Conservation (phyloP, 2,888 invertebrate genomes). For the Autographa pulchrina region DNA sequence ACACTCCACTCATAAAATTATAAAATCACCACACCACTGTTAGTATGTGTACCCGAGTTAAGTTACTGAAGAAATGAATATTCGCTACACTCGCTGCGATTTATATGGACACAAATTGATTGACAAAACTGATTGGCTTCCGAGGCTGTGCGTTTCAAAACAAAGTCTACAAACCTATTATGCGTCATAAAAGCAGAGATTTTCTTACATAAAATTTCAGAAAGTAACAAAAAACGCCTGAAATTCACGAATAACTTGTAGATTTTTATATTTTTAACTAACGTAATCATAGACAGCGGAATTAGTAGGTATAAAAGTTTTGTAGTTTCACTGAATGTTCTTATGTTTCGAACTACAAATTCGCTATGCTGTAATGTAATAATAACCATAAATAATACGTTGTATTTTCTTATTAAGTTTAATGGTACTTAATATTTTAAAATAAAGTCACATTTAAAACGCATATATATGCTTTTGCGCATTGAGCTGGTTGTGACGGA, state of each 20-base stretch:
- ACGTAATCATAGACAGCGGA: constrained; percentile 5
- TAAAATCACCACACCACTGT: constrained; percentile 59
- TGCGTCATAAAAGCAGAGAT: constrained; percentile 25
- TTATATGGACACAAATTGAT: constrained; percentile 85
- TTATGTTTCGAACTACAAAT: constrained; percentile 42
- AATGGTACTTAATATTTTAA: not conserved
- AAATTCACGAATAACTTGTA: not conserved
- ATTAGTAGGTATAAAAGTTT: constrained; percentile 8
- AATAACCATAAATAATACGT: constrained; percentile 36
- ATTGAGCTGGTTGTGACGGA: not conserved
- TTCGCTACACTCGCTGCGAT: constrained; percentile 73
- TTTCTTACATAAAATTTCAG: constrained; percentile 2
- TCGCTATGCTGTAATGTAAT: constrained; percentile 26
- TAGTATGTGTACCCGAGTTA: constrained; percentile 66
- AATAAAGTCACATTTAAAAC: not conserved
- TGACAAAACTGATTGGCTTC: constrained; percentile 81
- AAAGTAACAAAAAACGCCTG: not conserved
- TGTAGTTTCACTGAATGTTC: constrained; percentile 22
- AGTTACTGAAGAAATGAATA: constrained; percentile 81
- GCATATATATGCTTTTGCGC: not conserved
- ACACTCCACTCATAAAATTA: constrained; percentile 62
- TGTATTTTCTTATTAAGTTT: constrained; percentile 24
- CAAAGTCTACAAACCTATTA: constrained; percentile 62
- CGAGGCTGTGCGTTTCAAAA: constrained; percentile 79
- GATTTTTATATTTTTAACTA: not conserved